Evolutionary conservation across 2,888 invertebrate genomes (phyloP), one percentile per base, ranked within the genome.

Genomic region (Cosmia pyralina): DNA sequence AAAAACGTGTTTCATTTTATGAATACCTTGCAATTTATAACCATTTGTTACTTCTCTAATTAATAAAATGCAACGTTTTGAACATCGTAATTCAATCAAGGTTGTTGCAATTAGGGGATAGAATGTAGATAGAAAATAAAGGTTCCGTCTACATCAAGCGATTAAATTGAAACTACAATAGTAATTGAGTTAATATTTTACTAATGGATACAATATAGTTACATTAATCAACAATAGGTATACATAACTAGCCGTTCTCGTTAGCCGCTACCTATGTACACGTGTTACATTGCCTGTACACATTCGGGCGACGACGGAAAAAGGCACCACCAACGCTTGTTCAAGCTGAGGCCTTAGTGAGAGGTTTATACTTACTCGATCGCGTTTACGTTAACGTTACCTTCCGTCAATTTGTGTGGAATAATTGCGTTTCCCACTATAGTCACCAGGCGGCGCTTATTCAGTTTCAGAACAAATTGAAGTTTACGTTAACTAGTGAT

Each of bases 141-240:
- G 41, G 44, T 41, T 50, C 22, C 4, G 77, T 55, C 44, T 60
- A 59, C 28, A 19, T 53, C 4, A 44, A 63, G 46, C n/a, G 13
- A 53, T 44, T 67, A 71, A 84, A 81, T 82, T 72, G 48, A 85
- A 88, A 91, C 89, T 72, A 78, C 67, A 65, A 6, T 38, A 67
- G 50, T 86, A 86, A 87, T 90, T 87, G 88, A 87, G 87, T 92
- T 90, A 89, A 93, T 94, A 94, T 94, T 95, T 95, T 93, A 94
- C 95, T 96, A 95, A 94, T 94, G 93, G 93, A 93, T 95, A 95
- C 93, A 94, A 90, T 92, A 92, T 90, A 91, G 92, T 94, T 94
- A 95, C 92, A 94, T 87, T 94, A 93, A 90, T 95, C 95, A 95
- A 96, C 95, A 95, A 92, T 94, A 94, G 90, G 93, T 93, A 94